Evolutionary conservation across 2,113 vertebrate genomes (phyloP).

Genomic region (Nothobranchius kuhntae): DNA sequence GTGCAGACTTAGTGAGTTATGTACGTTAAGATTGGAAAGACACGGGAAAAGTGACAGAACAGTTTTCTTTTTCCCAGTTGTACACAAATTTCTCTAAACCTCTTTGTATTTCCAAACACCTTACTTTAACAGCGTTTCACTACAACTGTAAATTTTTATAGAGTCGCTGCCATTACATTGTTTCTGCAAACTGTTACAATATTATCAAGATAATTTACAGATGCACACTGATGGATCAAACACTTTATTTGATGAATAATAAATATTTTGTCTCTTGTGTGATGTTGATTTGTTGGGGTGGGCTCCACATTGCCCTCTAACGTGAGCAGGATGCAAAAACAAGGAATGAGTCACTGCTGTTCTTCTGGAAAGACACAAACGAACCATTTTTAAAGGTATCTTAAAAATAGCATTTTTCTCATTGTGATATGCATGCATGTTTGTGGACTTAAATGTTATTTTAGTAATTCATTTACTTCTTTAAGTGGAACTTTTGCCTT

Average conservation of each 20-base stretch:
- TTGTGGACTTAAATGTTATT: background rate
- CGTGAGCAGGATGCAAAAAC: too few relatives aligned
- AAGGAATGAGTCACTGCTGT: too few relatives aligned
- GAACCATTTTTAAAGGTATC: background rate
- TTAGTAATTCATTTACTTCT: background rate
- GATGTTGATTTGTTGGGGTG: too few relatives aligned
- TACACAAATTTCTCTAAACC: background rate
- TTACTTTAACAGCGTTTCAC: constrained; percentile 15
- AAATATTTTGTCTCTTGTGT: too few relatives aligned
- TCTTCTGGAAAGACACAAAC: background rate
- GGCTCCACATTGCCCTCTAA: too few relatives aligned
- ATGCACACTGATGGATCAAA: background rate
- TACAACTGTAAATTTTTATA: constrained; percentile 47
- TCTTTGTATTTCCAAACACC: background rate
- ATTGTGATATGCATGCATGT: background rate
- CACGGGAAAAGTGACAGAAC: background rate
- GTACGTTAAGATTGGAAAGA: background rate
- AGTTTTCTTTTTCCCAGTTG: background rate
- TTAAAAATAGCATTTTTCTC: background rate
- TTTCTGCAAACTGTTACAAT: background rate
- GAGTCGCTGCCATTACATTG: background rate
- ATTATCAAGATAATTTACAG: constrained; percentile 14
- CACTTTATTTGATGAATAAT: background rate
- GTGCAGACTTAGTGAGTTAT: too few relatives aligned
- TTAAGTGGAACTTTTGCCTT: background rate